Evolutionary conservation across 2,888 invertebrate species (phyloP).

Genomic region (Lochmaea capreae): DNA sequence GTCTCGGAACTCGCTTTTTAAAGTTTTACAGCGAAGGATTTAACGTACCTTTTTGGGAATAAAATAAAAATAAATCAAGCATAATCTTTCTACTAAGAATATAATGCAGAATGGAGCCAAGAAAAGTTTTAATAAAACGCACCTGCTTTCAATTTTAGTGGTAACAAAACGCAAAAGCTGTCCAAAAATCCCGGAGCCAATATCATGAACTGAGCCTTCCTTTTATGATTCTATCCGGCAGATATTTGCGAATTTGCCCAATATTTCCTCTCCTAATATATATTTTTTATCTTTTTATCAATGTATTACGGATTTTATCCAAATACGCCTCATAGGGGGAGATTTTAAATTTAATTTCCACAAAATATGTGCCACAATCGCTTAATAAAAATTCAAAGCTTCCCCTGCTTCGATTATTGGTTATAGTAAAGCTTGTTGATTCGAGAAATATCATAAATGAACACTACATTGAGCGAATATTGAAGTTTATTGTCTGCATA

Average conservation of each 20-base stretch:
- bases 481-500: too few relatives aligned
- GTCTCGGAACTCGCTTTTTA: neutral
- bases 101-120: constrained; percentile 47
- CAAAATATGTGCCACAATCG: too few relatives aligned
- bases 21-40: neutral
- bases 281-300: constrained; percentile 20
- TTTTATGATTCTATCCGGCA: constrained; percentile 50
- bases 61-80: constrained; percentile 42
- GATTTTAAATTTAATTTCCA: constrained; percentile 1
- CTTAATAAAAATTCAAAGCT: too few relatives aligned
- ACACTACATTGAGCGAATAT: too few relatives aligned
- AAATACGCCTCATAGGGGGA: constrained; percentile 25
- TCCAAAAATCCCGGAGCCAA: constrained; percentile 54
- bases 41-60: constrained; percentile 32
- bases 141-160: constrained; percentile 56
- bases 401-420: too few relatives aligned
- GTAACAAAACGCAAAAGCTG: constrained; percentile 57
- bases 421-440: too few relatives aligned
- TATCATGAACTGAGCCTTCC: constrained; percentile 44
- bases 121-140: constrained; percentile 55
- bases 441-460: too few relatives aligned
- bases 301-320: constrained; percentile 29
- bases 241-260: constrained; percentile 27
- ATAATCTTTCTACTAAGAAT: constrained; percentile 38
- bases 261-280: constrained; percentile 27